These are phyloP conservation scores for Lates japonicus DNA, from an alignment of 2,797 vertebrate species.

Conservation along the genomic window DNA sequence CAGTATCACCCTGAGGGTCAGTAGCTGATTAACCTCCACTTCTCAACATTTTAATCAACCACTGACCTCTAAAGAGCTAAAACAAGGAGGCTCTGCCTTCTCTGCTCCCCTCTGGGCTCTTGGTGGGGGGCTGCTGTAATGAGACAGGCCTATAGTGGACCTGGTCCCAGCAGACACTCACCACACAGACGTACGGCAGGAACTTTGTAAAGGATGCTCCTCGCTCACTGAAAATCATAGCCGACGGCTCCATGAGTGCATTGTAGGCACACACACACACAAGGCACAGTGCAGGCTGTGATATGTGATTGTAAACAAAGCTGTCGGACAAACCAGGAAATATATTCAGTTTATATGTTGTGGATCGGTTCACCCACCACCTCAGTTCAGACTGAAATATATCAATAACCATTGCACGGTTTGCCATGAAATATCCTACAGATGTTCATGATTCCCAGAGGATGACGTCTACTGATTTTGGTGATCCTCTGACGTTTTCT, in stretches of 20 bases:
- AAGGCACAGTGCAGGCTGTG: background rate
- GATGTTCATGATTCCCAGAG: too few species aligned
- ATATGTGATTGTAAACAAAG: constrained; percentile 1
- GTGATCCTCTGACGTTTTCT: background rate
- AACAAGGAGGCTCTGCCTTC: constrained; percentile 68
- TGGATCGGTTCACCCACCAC: background rate
- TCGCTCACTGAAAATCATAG: constrained; percentile 28
- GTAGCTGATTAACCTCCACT: constrained; percentile 83
- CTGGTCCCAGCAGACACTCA: constrained; percentile 53
- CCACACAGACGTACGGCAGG: constrained; percentile 36
- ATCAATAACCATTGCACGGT: background rate
- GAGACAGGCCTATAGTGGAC: constrained; percentile 70
- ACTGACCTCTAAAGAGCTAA: constrained; percentile 77
- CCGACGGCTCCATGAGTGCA: constrained; percentile 12
- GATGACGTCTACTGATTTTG: background rate
- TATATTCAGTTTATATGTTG: background rate
- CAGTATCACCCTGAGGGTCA: constrained; percentile 76
- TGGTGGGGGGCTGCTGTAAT: constrained; percentile 63
- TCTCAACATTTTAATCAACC: constrained; percentile 81
- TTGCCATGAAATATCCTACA: background rate
- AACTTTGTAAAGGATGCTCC: constrained; percentile 35
- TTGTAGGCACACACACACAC: constrained; percentile 2
- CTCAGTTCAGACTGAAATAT: too few species aligned
- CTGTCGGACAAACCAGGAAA: background rate
- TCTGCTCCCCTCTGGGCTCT: constrained; percentile 38